Base-by-base conservation (phyloP, 1,140 invertebrate genomes). In the Diabrotica undecimpunctata region DNA sequence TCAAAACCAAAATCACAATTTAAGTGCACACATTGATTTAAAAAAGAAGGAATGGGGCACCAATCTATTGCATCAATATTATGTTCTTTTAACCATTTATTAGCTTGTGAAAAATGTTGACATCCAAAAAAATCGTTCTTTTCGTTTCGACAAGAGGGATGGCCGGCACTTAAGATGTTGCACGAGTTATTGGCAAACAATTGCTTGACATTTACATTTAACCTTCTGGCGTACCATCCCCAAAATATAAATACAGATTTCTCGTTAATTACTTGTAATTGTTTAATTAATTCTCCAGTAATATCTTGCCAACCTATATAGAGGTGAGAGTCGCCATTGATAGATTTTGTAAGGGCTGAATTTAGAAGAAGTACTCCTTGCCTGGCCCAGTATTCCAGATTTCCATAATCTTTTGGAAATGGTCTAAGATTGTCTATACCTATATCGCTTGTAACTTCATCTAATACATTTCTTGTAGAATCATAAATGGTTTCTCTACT, bases 341-440 rank as follows among this genome's bases (percentile, higher is more conserved):
- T 36, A 11, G 11, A 10, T 35, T 37, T 11, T 11, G 57, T 59
- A 6, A 59, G 57, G 3, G 39, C 41, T 13, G 14, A 38, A 50
- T 59, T 59, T 37, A 59, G 39, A 13, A 59, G n/a, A 41, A 59
- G 57, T 6, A 59, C 57, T 7, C 57, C 57, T 14, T 59, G 57
- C 39, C 10, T 39, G 7, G 57, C 57, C 41, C 37, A 50, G 14
- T 3, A 50, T 14, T 59, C 57, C 6, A 59, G 57, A 13, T 36
- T 13, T 25, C 54, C 54, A 14, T 55, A 55, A 36, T 55, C 36
- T 6, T n/a, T 6, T 7, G 12, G 12, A 25, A 55, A 55, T 7
- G 6, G 38, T 13, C 36, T 59, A 8, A 59, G 14, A 39, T 12
- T 50, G 0, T 50, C 36, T 39, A 5, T 6, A 5, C 39, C 14